Conservation (phyloP, 1,140 invertebrate species). For the Drosophila subobscura region DNA sequence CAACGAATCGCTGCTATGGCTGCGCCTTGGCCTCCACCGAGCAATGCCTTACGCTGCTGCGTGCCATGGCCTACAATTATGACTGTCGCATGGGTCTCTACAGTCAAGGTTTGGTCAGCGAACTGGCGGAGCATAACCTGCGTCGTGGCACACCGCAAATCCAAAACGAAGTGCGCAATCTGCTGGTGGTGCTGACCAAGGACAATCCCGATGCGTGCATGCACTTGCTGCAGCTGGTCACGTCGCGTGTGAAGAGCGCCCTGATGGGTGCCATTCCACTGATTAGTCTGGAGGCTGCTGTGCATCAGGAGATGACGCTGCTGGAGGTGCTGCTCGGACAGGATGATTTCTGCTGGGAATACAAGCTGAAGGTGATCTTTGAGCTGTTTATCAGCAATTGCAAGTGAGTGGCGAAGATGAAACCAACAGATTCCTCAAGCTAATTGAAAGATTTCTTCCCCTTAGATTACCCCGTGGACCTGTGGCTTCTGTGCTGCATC, state of each 20-base stretch:
- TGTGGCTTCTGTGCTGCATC: constrained; percentile 83
- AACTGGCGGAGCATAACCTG: constrained; percentile 95
- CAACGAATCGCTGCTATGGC: constrained; percentile 90
- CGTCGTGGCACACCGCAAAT: constrained; percentile 90
- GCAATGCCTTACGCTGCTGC: constrained; percentile 95
- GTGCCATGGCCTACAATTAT: constrained; percentile 94
- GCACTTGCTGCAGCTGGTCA: constrained; percentile 92
- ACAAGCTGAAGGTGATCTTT: constrained; percentile 94
- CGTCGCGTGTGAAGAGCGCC: constrained; percentile 91
- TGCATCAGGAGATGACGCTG: constrained; percentile 94
- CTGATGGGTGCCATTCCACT: constrained; percentile 86
- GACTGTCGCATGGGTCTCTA: constrained; percentile 91
- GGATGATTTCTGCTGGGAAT: constrained; percentile 98
- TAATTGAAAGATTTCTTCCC: constrained; percentile 88
- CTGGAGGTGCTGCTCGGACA: constrained; percentile 94
- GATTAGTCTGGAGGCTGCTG: constrained; percentile 90
- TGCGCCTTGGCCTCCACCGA: constrained; percentile 94
- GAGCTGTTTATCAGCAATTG: constrained; percentile 91
- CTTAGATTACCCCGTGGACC: constrained; percentile 83
- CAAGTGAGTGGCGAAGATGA: constrained; percentile 77
- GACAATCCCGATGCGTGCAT: constrained; percentile 95
- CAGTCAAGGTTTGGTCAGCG: constrained; percentile 93
- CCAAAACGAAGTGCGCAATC: constrained; percentile 93
- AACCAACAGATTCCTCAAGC: constrained; percentile 79
- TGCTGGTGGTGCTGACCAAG: constrained; percentile 94